phyloP scores from a whole-genome alignment of 2,113 vertebrate species.

The Lasiurus borealis region DNA sequence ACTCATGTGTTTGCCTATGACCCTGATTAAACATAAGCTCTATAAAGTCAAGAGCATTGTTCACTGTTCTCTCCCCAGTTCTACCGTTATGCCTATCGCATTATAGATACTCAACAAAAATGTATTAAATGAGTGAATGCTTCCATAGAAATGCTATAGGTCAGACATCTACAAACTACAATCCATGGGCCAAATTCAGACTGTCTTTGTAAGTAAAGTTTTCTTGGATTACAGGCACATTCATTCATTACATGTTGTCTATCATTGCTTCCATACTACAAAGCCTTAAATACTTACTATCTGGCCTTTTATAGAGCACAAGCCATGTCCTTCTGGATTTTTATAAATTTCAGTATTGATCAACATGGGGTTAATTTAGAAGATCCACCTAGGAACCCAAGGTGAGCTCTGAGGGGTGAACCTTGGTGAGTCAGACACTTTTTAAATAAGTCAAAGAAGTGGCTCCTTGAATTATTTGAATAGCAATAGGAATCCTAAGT shows the following conservation, averaged over 20 bases:
- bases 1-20: background rate
- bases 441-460: conserved; percentile 9
- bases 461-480: background rate
- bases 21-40: background rate
- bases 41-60: background rate
- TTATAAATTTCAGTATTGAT: background rate
- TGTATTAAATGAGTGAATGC: background rate
- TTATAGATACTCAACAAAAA: background rate
- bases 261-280: background rate
- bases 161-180: background rate
- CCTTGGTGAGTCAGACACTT: background rate
- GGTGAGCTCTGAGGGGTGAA: background rate
- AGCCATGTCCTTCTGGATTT: background rate
- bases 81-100: background rate
- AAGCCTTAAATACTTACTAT: conserved; percentile 48
- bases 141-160: background rate
- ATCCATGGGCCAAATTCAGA: background rate
- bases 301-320: background rate
- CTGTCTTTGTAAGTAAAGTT: conserved; percentile 45
- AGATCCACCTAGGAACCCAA: background rate
- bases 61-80: background rate
- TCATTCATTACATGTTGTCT: background rate
- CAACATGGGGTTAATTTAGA: conserved; percentile 1
- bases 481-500: background rate
- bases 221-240: background rate